Base-by-base conservation (phyloP, 2,797 vertebrate species). In the Gambusia yucatana region DNA sequence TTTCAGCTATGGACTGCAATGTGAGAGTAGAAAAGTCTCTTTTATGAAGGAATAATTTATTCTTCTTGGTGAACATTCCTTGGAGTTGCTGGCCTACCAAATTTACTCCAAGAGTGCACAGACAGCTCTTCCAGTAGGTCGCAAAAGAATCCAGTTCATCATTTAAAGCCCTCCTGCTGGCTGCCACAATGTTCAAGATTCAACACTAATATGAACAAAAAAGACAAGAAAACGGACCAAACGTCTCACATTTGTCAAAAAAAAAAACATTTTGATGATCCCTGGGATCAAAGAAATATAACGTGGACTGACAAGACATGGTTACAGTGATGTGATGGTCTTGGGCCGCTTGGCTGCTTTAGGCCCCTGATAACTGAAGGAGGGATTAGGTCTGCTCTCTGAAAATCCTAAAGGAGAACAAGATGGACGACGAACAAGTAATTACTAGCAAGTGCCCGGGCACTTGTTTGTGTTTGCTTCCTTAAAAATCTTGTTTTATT, bases 401-500 rank as follows among this genome's bases (percentile, higher is more conserved):
- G 17, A 3, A 55, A 25, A 11, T 55, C 59, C 14, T 63, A 33
- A 63, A 33, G 4, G 30, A 36, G 2, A 63, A 36, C 13, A 63
- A 33, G 30, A 55, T 55, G 57, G 28, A 33, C 28, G 1, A 61
- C 6, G 14, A 61, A 61, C 57, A 52, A 52, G 20, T 52, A 52
- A 52, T 52, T 52, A 52, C 3, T 50, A 50, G 6, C 48, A 22
- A 50, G 3, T 44, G 33, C 48, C 70, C 8, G 20, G 61, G 61
- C 41, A n/a, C 33, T 22, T 77, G 57, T 8, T 14, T 41, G 52
- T 39, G 33, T 65, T 65, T 20, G 16, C 1, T 11, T n/a, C 52
- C 9, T 9, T 20, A 65, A 20, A 65, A 65, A 65, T 79, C 48
- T 59, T 20, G 3, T 71, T 78, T 48, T 8, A 44, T 76, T 55